Conservation (phyloP, 2,113 vertebrate genomes). For the Turdus rufiventris region DNA sequence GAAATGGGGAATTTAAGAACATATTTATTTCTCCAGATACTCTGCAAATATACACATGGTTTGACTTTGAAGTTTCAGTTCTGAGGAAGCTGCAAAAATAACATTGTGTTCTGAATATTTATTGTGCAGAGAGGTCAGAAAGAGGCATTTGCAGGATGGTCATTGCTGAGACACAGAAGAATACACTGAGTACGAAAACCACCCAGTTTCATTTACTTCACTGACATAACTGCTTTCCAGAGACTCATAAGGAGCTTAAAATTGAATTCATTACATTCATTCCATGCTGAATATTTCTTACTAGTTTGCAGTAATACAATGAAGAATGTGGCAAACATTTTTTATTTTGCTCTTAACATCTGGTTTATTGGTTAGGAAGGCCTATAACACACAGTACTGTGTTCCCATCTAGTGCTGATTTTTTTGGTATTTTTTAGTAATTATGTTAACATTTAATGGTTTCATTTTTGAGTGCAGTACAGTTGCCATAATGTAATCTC, state of each 20-base stretch:
- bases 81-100: background rate
- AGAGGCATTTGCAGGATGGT: background rate
- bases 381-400: background rate
- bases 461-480: background rate
- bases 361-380: background rate
- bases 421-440: background rate
- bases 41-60: background rate
- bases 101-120: background rate
- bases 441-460: background rate
- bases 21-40: background rate
- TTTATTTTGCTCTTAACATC: background rate
- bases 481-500: background rate
- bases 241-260: background rate
- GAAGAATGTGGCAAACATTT: background rate
- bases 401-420: background rate
- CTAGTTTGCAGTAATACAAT: background rate
- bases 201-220: background rate
- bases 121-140: background rate
- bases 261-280: background rate
- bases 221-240: background rate
- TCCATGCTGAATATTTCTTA: background rate
- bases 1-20: background rate
- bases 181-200: accelerated
- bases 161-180: background rate
- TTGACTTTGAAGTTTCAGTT: background rate